Base-by-base conservation (phyloP, 2,888 invertebrate species). In the Drosophila subsilvestris region DNA sequence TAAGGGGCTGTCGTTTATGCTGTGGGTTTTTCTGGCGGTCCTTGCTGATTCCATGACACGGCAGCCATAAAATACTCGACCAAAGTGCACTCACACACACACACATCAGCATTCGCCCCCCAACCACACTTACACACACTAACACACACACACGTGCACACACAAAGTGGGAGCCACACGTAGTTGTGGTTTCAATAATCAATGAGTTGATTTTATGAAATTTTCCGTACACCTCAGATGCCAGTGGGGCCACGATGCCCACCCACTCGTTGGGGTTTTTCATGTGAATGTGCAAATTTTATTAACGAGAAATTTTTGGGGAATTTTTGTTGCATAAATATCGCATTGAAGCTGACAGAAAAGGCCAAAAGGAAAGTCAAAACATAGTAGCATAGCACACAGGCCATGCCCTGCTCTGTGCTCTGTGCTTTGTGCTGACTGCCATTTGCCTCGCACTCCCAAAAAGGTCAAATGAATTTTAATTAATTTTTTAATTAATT, bases 151-250 rank as follows among this genome's bases (percentile, higher is more conserved):
- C 57, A 43, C 63, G 37, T 57, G 27, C 9, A 17, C 73, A 60
- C 61, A 72, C 79, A 59, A 68, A 42, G 20, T 20, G 12, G 14
- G 48, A 49, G 49, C 49, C 59, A 25, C 49, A 84, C 84, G 87
- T 80, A 79, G 77, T 72, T 88, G 79, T 58, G 86, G 85, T 83
- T 88, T 85, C 77, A 80, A 86, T 88, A 85, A 85, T 85, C 84
- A 88, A 88, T 85, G 88, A 88, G 84, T 88, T 88, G 80, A 80
- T 88, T 88, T 86, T 86, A 88, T 88, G 84, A 85, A 88, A 68
- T 80, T 84, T 74, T 78, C 65, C 71, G 74, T 69, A 65, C 58
- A 65, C 65, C 75, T 61, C 67, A 57, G 47, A 29, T 50, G 55
- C 43, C 61, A 42, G 57, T 49, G 25, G 58, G 17, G 44, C 18